phyloP scores from a whole-genome alignment of 53 echinoderm and acorn worm genomes.

The Holothuria scabra region DNA sequence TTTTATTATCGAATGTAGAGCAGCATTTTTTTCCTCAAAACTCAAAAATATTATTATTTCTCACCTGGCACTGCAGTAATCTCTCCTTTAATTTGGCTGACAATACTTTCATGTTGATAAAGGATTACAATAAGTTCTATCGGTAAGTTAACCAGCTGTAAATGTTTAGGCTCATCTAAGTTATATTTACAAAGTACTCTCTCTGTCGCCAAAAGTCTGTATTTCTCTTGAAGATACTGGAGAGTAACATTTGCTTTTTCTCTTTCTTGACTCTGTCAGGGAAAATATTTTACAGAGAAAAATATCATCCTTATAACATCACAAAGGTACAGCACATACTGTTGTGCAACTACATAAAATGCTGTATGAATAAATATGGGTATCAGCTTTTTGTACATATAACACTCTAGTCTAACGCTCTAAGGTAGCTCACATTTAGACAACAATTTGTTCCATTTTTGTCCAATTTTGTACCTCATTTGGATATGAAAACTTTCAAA shows the following conservation, averaged over 20 bases:
- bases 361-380: too few species aligned
- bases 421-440: too few species aligned
- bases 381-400: too few species aligned
- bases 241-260: slow-evolving; percentile 68
- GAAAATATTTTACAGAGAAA: neutral
- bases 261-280: slow-evolving; percentile 51
- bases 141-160: slow-evolving; percentile 63
- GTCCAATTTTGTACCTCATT: too few species aligned
- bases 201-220: slow-evolving; percentile 75
- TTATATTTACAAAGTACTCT: slow-evolving; percentile 70
- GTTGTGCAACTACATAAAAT: too few species aligned
- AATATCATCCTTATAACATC: neutral
- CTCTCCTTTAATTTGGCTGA: slow-evolving; percentile 57
- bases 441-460: too few species aligned
- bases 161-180: slow-evolving; percentile 56
- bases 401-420: too few species aligned
- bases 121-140: slow-evolving; percentile 75
- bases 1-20: too few species aligned
- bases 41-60: neutral
- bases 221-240: slow-evolving; percentile 66
- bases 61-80: slow-evolving; percentile 54
- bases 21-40: too few species aligned
- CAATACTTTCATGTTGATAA: slow-evolving; percentile 79
- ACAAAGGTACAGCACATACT: too few species aligned
- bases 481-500: too few species aligned